A percentile compares a stretch with the other conserved stretches of the same genome.
Conservation (phyloP, 2,888 invertebrate species). For the Arge pagana region DNA sequence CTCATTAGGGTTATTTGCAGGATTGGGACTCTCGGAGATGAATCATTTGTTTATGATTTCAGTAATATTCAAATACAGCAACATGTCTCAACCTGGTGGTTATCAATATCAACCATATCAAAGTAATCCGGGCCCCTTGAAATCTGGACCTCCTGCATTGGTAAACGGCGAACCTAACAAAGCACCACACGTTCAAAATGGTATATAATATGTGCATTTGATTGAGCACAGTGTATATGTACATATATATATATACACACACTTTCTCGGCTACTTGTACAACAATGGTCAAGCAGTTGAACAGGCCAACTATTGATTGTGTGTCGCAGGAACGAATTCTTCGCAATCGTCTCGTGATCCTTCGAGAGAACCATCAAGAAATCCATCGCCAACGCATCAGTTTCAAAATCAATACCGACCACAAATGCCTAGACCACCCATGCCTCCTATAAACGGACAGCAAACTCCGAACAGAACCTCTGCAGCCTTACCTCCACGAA, state of each 20-base stretch:
- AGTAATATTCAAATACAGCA: constrained; percentile 36
- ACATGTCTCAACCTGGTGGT: constrained; percentile 48
- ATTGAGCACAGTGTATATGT: no score
- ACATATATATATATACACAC: no score
- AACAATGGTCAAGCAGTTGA: no score
- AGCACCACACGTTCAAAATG: constrained; percentile 44
- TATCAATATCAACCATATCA: constrained; percentile 43
- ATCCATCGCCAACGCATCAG: constrained; percentile 55
- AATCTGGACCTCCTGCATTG: constrained; percentile 37
- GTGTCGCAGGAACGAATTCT: constrained; percentile 51
- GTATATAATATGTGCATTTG: constrained; percentile 46
- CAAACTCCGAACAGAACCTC: constrained; percentile 30
- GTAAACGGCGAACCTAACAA: constrained; percentile 45
- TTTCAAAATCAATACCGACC: constrained; percentile 46
- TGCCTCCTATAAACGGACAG: constrained; percentile 49
- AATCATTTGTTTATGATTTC: constrained; percentile 19
- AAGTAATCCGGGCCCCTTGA: constrained; percentile 38
- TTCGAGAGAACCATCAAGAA: constrained; percentile 55
- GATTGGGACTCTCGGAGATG: neutral
- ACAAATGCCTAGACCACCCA: constrained; percentile 41
- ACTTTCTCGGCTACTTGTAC: no score
- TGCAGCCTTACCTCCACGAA: constrained; percentile 21
- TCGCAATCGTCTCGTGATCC: constrained; percentile 60
- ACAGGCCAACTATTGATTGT: no score
- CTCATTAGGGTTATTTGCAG: no score